Conservation (phyloP, 2,888 invertebrate genomes). For the Drosophila setosimentum region DNA sequence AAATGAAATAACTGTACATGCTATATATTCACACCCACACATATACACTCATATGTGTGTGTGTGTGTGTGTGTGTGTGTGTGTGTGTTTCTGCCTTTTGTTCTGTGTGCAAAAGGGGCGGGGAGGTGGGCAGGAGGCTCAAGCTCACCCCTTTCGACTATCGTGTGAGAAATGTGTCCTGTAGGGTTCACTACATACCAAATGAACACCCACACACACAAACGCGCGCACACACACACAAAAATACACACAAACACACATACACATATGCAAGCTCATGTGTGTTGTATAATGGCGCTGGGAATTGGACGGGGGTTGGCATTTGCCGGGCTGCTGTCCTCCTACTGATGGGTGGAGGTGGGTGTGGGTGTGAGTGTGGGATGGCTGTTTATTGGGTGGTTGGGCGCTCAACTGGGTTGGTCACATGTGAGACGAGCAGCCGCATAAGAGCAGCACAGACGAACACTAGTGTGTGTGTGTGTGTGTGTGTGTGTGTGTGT, state of each 20-base stretch:
- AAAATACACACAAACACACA: conserved; percentile 8
- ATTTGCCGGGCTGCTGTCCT: conserved; percentile 55
- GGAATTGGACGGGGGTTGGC: conserved; percentile 57
- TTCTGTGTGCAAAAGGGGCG: conserved; percentile 42
- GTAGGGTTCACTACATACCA: conserved; percentile 80
- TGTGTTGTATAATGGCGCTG: conserved; percentile 65
- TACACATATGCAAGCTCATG: conserved; percentile 9
- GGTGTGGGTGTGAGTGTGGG: conserved; percentile 25
- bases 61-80: conserved; percentile 42
- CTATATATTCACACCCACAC: conserved; percentile 44
- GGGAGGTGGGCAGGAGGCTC: conserved; percentile 17
- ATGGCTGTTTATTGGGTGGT: conserved; percentile 22
- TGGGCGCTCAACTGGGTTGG: conserved; percentile 54
- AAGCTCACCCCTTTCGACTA: conserved; percentile 58
- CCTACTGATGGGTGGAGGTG: conserved; percentile 40
- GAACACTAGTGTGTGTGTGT: conserved; percentile 35
- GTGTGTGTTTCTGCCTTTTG: conserved; percentile 64
- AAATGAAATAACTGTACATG: conserved; percentile 80
- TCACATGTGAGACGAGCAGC: conserved; percentile 54
- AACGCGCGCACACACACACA: conserved; percentile 15
- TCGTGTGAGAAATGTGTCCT: conserved; percentile 79
- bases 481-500: conserved; percentile 25
- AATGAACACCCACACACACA: conserved; percentile 68
- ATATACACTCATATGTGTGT: conserved; percentile 38
- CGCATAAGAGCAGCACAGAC: conserved; percentile 35